phyloP scores from a whole-genome alignment of 2,113 vertebrate genomes.

The Prinia subflava region DNA sequence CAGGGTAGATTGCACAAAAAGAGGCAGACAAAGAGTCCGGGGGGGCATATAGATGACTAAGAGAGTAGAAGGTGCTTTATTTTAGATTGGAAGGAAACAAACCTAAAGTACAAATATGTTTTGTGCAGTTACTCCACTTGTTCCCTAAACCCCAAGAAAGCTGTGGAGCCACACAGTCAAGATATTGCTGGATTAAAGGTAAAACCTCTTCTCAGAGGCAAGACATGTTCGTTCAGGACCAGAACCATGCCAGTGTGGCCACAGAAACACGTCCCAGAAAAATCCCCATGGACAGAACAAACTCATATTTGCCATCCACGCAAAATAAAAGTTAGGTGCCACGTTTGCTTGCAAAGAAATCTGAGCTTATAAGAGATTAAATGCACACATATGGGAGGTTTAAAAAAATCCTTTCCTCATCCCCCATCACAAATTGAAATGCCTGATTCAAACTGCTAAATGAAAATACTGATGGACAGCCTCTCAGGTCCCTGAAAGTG shows the following conservation, averaged over 20 bases:
- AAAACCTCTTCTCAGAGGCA: neutral
- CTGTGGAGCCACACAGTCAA: fast-evolving
- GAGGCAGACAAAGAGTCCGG: neutral
- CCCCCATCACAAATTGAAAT: neutral
- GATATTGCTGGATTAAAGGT: neutral
- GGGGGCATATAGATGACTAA: neutral
- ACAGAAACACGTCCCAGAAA: neutral
- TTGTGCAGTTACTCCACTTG: fast-evolving
- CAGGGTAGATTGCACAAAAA: neutral
- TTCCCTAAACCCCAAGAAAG: neutral
- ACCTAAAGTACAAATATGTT: neutral
- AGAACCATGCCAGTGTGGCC: neutral
- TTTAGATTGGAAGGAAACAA: neutral
- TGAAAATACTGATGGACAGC: neutral
- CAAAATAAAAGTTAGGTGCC: neutral
- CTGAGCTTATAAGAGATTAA: neutral
- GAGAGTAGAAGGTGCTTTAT: neutral
- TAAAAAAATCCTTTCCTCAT: neutral
- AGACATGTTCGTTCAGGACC: neutral
- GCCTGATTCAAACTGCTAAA: neutral
- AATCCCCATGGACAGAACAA: neutral
- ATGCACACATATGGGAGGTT: neutral
- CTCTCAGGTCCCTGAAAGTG: neutral
- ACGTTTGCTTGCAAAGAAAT: neutral
- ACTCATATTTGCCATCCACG: neutral